phyloP scores from a whole-genome alignment of 2,888 invertebrate genomes.

The Himalopsyche japonica region DNA sequence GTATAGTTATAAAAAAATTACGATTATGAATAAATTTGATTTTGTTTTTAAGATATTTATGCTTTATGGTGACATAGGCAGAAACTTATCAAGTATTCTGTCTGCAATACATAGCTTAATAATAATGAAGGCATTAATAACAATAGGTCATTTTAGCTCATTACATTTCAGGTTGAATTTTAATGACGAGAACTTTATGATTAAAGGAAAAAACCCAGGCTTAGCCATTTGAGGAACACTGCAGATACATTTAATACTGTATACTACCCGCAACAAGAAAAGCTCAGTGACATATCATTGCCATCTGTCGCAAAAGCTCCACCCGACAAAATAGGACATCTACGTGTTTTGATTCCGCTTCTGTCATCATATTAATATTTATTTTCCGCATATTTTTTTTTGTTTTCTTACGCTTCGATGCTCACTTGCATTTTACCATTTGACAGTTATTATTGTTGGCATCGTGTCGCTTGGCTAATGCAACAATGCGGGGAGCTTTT shows the following conservation, averaged over 20 bases:
- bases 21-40: too few relatives aligned
- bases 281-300: neutral
- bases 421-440: conserved; percentile 1
- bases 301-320: conserved; percentile 21
- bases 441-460: conserved; percentile 14
- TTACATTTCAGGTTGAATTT: too few relatives aligned
- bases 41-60: too few relatives aligned
- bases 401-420: conserved; percentile 15
- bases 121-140: too few relatives aligned
- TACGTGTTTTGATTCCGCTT: conserved; percentile 34
- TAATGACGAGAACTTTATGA: too few relatives aligned
- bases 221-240: neutral
- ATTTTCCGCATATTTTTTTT: conserved; percentile 23
- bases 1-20: too few relatives aligned
- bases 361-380: conserved; percentile 33
- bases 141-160: too few relatives aligned
- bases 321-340: neutral
- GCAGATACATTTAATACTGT: neutral
- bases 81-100: too few relatives aligned
- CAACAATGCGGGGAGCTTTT: neutral
- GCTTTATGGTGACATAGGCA: too few relatives aligned
- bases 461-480: neutral
- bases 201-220: too few relatives aligned
- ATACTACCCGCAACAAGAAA: neutral
- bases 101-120: too few relatives aligned